These are phyloP conservation scores for Okamejei kenojei DNA, from an alignment of 2,797 vertebrate species.

Conservation along the genomic window DNA sequence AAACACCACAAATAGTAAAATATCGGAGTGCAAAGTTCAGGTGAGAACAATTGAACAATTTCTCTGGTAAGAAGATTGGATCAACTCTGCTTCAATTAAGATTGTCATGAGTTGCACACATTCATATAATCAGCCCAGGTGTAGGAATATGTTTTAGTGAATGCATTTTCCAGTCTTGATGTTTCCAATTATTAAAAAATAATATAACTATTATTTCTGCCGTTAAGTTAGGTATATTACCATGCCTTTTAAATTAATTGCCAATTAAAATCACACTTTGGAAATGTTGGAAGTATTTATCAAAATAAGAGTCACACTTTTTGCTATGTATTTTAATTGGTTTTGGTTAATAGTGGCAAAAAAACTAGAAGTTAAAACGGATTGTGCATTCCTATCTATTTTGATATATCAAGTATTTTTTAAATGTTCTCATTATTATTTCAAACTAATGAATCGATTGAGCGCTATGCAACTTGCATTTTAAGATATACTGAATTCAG, in stretches of 20 bases:
- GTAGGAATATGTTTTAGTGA: background rate
- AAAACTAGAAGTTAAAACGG: background rate
- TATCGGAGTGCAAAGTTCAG: background rate
- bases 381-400: background rate
- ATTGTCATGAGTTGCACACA: background rate
- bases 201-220: background rate
- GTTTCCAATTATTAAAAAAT: background rate
- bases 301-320: background rate
- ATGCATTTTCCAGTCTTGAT: background rate
- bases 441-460: background rate
- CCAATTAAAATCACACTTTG: background rate
- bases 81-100: background rate
- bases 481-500: background rate
- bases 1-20: too few relatives aligned
- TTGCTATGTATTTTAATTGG: background rate
- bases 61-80: background rate
- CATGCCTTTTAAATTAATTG: background rate
- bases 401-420: background rate
- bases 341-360: background rate
- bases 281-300: background rate
- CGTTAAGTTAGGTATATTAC: background rate
- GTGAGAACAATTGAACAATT: background rate
- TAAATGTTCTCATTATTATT: background rate
- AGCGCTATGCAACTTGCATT: background rate
- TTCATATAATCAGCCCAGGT: background rate